Base-by-base conservation (phyloP, 2,888 invertebrate genomes). In the Nephrocerus scutellatus region DNA sequence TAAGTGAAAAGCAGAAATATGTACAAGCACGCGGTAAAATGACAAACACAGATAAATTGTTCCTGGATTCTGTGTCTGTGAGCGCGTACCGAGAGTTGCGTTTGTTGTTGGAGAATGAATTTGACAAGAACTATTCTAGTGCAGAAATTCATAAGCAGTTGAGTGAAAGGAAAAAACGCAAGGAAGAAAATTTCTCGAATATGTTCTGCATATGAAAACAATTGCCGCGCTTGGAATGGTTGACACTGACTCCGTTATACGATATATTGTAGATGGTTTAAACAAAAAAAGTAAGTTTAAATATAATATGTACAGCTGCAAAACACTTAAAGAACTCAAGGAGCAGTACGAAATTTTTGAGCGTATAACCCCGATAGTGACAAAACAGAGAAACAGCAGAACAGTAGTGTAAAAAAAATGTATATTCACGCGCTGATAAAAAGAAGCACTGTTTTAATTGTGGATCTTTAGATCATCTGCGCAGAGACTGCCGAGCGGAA, bases 1-100 rank as follows among this genome's bases (percentile, higher is more conserved):
- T 47, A 4, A 42, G 26, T n/a, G 10, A n/a, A 9, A 45, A 39
- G 20, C 46, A 46, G 28, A 46, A 41, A 32, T 47, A 47, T 25
- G 46, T 46, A 10, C 40, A 47, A 13, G 43, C 43, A 1, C 30
- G 49, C 4, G 36, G 39, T 14, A 47, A 45, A 36, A 47, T 48
- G 39, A 39, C 25, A 13, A 37, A 41, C 10, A 44, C 41, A n/a
- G 45, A 41, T 6, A 18, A 43, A 15, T 33, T 46, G 23, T 46
- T 50, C 24, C 25, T 44, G 3, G 41, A 50, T 33, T 36, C 41
- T n/a, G 39, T 36, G 14, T 19, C 29, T 10, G 41, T 46, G 2
- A 30, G 30, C 6, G 22, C 31, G 4, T 44, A 38, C 15, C 28
- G 30, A 20, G 16, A 36, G 15, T 20, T 42, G 30, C 33, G 39